Conservation (phyloP, 92 coral and sea anemone species). For the Meandrina meandrites region DNA sequence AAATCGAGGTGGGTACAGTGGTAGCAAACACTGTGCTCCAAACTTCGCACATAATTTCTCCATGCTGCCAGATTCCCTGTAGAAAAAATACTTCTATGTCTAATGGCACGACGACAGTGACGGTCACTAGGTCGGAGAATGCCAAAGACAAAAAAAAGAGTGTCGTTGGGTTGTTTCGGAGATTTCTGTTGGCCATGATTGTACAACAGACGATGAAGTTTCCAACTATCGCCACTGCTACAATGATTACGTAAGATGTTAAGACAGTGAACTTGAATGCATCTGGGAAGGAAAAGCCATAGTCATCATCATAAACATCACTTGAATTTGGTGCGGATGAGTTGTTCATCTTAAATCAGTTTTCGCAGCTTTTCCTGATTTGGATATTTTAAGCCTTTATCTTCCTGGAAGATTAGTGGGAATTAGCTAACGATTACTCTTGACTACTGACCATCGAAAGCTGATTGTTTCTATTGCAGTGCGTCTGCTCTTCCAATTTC, state of each 20-base stretch:
- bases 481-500: background rate
- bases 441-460: background rate
- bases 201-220: slow-evolving; percentile 60
- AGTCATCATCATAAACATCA: background rate
- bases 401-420: too few species aligned
- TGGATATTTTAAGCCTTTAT: too few species aligned
- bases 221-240: slow-evolving; percentile 36
- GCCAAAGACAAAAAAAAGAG: slow-evolving; percentile 60
- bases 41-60: slow-evolving; percentile 59
- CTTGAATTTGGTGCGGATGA: background rate
- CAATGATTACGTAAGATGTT: slow-evolving; percentile 15
- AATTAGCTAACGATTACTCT: background rate
- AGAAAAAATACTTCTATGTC: slow-evolving; percentile 70
- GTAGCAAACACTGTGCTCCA: slow-evolving; percentile 60
- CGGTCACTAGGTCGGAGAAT: slow-evolving; percentile 56
- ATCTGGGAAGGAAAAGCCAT: background rate
- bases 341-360: slow-evolving; percentile 10
- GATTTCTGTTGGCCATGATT: slow-evolving; percentile 34
- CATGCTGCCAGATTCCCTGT: slow-evolving; percentile 64
- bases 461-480: background rate
- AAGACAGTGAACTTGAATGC: slow-evolving; percentile 21
- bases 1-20: slow-evolving; percentile 70
- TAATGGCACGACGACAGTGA: slow-evolving; percentile 49
- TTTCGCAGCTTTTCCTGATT: background rate
- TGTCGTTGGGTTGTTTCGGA: slow-evolving; percentile 57